Evolutionary conservation across 2,888 invertebrate genomes (phyloP).

Genomic region (Drosophila mimetica): DNA sequence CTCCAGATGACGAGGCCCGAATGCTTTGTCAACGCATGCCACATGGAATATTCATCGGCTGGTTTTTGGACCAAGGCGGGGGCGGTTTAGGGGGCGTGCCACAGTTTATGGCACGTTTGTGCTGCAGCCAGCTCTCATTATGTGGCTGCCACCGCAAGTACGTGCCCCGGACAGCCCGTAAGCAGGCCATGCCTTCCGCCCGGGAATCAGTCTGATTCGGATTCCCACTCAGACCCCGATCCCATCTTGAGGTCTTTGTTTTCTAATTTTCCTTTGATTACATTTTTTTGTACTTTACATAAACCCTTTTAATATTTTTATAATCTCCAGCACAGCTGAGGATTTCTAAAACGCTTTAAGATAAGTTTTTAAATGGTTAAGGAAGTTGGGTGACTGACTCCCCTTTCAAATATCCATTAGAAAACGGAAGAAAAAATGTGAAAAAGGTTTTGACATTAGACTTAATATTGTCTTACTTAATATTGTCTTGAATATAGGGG

Average conservation of each 20-base stretch:
- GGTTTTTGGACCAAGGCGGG: not conserved
- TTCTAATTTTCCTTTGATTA: conserved; percentile 69
- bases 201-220: conserved; percentile 28
- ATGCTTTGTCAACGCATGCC: conserved; percentile 67
- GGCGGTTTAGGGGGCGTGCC: conserved; percentile 7
- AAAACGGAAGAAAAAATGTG: too few species aligned
- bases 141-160: conserved; percentile 35
- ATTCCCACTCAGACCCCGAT: conserved; percentile 18
- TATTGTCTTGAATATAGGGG: too few species aligned
- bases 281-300: conserved; percentile 30
- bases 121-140: conserved; percentile 42
- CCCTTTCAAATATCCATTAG: too few species aligned
- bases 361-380: not conserved
- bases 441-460: too few species aligned
- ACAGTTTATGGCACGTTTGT: conserved; percentile 58
- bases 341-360: not conserved
- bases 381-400: too few species aligned
- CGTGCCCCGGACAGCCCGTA: conserved; percentile 43
- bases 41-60: conserved; percentile 35
- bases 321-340: not conserved
- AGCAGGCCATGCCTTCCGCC: conserved; percentile 45
- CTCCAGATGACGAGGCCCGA: conserved; percentile 65
- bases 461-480: too few species aligned
- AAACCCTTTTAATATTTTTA: not conserved
- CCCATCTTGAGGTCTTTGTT: conserved; percentile 47